A percentile compares a stretch with the other conserved stretches of the same genome.
These are phyloP conservation scores for Tenebrio molitor DNA, from an alignment of 1,140 invertebrate species.

Conservation along the genomic window DNA sequence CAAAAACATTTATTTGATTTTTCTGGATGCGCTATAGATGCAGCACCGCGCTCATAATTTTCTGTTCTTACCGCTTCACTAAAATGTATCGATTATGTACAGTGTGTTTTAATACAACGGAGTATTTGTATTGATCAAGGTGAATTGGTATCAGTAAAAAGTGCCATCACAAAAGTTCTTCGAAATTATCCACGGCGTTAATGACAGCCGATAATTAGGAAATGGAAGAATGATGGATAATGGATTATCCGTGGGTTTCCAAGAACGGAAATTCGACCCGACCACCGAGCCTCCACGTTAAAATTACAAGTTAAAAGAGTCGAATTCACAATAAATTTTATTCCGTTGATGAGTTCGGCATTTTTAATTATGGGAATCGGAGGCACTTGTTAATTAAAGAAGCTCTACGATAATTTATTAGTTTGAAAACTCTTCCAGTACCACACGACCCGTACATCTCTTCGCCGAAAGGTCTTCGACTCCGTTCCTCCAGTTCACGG, in stretches of 20 bases:
- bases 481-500: not conserved
- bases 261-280: conserved; percentile 6
- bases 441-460: not conserved
- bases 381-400: conserved; percentile 48
- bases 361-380: conserved; percentile 41
- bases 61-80: no score
- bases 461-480: conserved; percentile 8
- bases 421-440: conserved; percentile 3
- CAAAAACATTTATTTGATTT: no score
- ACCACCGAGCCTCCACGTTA: not conserved
- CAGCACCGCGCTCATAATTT: no score
- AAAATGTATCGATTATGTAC: no score
- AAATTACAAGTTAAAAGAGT: conserved; percentile 14
- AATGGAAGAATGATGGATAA: no score
- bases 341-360: conserved; percentile 24
- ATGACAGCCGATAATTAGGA: no score
- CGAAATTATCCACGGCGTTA: no score
- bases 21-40: no score
- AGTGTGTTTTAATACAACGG: no score
- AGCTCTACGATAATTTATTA: conserved; percentile 48
- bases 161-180: no score
- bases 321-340: conserved; percentile 18
- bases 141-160: no score
- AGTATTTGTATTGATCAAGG: no score
- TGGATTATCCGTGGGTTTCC: not conserved